Base-by-base conservation (phyloP, 30 jellyfish, hydroid and myxozoan genomes). In the Catostylus mosaicus region DNA sequence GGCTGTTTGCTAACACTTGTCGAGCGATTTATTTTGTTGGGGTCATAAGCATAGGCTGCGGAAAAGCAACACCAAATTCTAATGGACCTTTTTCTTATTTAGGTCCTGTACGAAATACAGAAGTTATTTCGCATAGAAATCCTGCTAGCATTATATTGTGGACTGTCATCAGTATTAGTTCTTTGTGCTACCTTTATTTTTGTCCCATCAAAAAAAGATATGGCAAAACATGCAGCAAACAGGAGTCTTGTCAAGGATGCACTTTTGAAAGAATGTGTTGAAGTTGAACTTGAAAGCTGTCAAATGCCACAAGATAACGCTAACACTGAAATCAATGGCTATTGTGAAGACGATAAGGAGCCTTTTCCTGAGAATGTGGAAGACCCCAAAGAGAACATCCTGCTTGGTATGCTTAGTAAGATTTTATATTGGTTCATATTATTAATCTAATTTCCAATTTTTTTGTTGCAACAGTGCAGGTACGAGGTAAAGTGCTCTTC, bases 101-200 rank as follows among this genome's bases (percentile, higher is more conserved):
- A 82, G 92, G 60, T 82, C 30, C 83, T 82, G 16, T 82, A 82
- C 78, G 92, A 82, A 70, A 40, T 67, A n/a, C 92, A 82, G 51
- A 51, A 54, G 57, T 27, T 75, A 24, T 29, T 82, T 26, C 46
- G 70, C 54, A 23, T 82, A 48, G 92, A 82, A 67, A 30, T 61
- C 3, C 66, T 82, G 78, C 48, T 82, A 33, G 61, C 92, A 33
- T 38, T 82, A 47, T 82, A 82, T 64, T 82, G 92, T 56, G 86
- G 78, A 31, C 5, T 82, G 16, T 82, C 86, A 37, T 73, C 86
- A 3, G 20, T 57, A 35, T 57, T 82, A 31, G 92, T 82, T 33
- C 86, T 82, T 18, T 10, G 65, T 56, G 67, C 86, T 30, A 82
- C 92, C 4, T 29, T 72, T 45, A 64, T 70, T 12, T 75, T 82